A percentile compares a stretch with the other conserved stretches of the same genome.
Evolutionary conservation across 2,113 vertebrate genomes (phyloP).

Genomic region (Neomonachus schauinslandi): DNA sequence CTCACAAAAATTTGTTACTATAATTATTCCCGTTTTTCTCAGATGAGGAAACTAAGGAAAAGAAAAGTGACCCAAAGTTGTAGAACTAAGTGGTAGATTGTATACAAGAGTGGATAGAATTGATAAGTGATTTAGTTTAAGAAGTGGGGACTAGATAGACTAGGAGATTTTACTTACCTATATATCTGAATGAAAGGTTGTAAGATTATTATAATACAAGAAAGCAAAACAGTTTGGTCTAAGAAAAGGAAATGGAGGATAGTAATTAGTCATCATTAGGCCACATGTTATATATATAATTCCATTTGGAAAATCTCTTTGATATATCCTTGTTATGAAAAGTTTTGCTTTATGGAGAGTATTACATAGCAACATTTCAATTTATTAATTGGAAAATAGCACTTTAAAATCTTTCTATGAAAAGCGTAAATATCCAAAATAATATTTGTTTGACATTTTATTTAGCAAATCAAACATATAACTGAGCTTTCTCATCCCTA

Average conservation of each 20-base stretch:
- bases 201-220: background rate
- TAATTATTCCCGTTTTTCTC: background rate
- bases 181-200: background rate
- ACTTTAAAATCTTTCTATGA: constrained; percentile 34
- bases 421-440: background rate
- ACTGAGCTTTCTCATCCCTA: background rate
- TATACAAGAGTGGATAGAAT: background rate
- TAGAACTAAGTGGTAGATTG: background rate
- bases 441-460: constrained; percentile 31
- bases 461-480: background rate
- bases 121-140: constrained; percentile 28
- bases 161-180: background rate
- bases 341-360: background rate
- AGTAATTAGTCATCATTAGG: background rate
- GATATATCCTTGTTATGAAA: background rate
- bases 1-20: background rate
- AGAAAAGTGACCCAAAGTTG: background rate
- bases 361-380: background rate
- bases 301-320: background rate
- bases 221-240: constrained; percentile 2
- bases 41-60: constrained; percentile 15
- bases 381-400: constrained; percentile 17
- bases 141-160: background rate
- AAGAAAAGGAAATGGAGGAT: background rate
- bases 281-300: background rate